These are phyloP conservation scores for Crax fasciolata DNA, from an alignment of 2,797 vertebrate genomes.

Conservation along the genomic window DNA sequence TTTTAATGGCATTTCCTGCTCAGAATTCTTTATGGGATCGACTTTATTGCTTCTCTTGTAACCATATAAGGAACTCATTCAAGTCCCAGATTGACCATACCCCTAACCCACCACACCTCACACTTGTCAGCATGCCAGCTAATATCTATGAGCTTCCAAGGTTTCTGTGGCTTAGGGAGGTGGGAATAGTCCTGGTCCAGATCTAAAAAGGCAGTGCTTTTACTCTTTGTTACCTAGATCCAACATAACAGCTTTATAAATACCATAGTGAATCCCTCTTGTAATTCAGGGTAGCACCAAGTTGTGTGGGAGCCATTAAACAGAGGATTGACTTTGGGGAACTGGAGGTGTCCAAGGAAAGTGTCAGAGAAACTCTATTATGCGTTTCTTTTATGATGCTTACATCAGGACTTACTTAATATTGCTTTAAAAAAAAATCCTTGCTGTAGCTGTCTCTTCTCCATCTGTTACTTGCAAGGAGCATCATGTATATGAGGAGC, in stretches of 20 bases:
- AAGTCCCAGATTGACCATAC: background rate
- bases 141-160: background rate
- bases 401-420: background rate
- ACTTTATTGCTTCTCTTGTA: background rate
- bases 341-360: background rate
- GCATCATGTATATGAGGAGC: background rate
- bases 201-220: background rate
- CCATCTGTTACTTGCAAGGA: slow-evolving; percentile 9
- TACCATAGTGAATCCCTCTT: background rate
- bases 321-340: background rate
- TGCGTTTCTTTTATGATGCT: background rate
- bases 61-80: background rate
- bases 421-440: background rate
- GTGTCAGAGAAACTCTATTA: background rate
- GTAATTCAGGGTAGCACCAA: background rate
- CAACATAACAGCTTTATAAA: fast-evolving
- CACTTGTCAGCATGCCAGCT: background rate
- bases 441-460: background rate
- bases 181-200: background rate
- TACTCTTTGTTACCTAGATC: background rate
- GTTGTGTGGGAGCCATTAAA: background rate
- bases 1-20: background rate
- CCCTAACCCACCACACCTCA: background rate
- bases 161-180: background rate
- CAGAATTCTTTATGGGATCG: background rate